These are phyloP conservation scores for Fabriciana adippe DNA, from an alignment of 2,888 invertebrate species.

Conservation along the genomic window DNA sequence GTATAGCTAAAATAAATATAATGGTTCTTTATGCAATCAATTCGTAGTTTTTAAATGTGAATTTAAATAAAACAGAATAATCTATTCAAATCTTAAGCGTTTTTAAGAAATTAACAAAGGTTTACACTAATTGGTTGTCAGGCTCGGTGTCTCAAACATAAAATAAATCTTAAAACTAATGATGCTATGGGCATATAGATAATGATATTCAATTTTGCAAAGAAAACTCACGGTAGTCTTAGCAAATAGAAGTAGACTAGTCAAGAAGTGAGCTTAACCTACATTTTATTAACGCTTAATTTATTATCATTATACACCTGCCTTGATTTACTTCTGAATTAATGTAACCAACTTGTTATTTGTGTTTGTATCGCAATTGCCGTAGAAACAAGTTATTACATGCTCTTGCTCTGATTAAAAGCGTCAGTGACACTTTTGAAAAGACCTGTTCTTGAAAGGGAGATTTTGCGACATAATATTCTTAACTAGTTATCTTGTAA, in stretches of 20 bases:
- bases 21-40: too few species aligned
- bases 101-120: neutral
- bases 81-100: neutral
- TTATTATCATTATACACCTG: constrained; percentile 13
- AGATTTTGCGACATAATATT: constrained; percentile 25
- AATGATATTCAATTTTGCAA: too few species aligned
- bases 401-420: constrained; percentile 32
- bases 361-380: constrained; percentile 23
- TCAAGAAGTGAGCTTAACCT: constrained; percentile 15
- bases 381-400: constrained; percentile 30
- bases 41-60: too few species aligned
- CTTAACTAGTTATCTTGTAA: neutral
- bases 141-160: neutral
- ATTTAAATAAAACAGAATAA: too few species aligned
- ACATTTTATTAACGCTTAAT: constrained; percentile 19
- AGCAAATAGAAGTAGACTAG: neutral
- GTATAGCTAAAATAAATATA: too few species aligned
- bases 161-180: constrained; percentile 1
- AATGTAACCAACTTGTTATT: constrained; percentile 30
- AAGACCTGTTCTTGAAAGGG: constrained; percentile 31
- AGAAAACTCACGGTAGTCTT: too few species aligned
- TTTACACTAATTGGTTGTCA: neutral
- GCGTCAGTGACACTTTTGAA: constrained; percentile 35
- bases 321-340: constrained; percentile 28
- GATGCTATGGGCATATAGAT: neutral